Percentiles rank a stretch among this genome's conserved stretches.
phyloP scores from a whole-genome alignment of 2,113 vertebrate species.

The Eubucco bourcierii region DNA sequence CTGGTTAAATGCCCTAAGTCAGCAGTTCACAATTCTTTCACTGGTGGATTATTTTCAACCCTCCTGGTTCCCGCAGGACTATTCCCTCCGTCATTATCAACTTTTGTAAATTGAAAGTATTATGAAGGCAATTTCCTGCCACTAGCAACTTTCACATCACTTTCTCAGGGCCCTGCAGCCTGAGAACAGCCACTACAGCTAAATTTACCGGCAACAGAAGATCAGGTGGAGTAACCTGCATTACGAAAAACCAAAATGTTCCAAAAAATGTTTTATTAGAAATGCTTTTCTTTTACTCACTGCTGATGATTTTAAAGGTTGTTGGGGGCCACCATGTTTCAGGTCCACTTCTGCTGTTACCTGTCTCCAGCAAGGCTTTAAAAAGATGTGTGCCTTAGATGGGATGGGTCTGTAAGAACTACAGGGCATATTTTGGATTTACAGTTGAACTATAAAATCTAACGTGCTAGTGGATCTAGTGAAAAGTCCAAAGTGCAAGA shows the following conservation, averaged over 20 bases:
- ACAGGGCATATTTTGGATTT: background rate
- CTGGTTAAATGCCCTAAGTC: constrained; percentile 11
- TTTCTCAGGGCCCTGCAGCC: constrained; percentile 17
- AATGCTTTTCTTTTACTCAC: background rate
- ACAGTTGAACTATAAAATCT: background rate
- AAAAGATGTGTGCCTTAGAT: rapidly evolving
- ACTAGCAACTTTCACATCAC: constrained; percentile 9
- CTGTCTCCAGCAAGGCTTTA: background rate
- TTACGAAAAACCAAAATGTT: background rate
- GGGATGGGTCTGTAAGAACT: background rate
- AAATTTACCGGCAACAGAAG: rapidly evolving
- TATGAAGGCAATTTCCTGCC: constrained; percentile 56
- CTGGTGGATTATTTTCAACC: constrained; percentile 32
- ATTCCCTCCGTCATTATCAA: constrained; percentile 33
- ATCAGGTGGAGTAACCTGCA: background rate
- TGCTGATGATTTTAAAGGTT: background rate
- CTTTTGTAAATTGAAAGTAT: constrained; percentile 40
- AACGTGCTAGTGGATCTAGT: background rate
- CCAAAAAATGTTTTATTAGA: background rate
- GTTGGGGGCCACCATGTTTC: background rate
- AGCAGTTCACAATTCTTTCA: constrained; percentile 23
- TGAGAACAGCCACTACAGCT: background rate
- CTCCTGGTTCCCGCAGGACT: constrained; percentile 1
- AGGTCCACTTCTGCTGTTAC: background rate
- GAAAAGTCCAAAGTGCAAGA: background rate